A percentile compares a stretch with the other conserved stretches of the same genome.
Conservation (phyloP, 1,140 invertebrate genomes). For the Drosophila suzukii region DNA sequence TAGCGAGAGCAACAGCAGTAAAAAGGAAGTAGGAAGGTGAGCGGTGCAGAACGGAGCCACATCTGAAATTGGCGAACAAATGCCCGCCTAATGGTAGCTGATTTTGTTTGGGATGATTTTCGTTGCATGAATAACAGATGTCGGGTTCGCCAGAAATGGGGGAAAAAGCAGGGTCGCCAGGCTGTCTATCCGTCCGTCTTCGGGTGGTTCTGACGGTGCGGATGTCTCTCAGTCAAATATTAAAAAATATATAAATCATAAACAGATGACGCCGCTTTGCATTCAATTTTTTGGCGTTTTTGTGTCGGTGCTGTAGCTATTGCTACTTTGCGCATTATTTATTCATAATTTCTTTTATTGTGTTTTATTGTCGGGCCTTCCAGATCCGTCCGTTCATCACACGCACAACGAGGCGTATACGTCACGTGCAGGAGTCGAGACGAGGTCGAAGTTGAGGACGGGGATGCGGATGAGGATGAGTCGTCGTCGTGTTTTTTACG, state of each 20-base stretch:
- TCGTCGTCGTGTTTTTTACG: slow-evolving; percentile 66
- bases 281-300: slow-evolving; percentile 44
- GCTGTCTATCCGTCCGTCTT: slow-evolving; percentile 24
- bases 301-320: slow-evolving; percentile 38
- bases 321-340: slow-evolving; percentile 78
- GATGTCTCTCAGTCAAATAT: slow-evolving; percentile 57
- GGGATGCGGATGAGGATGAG: too few species aligned
- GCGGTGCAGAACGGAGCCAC: slow-evolving; percentile 1
- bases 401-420: slow-evolving; percentile 80
- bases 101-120: slow-evolving; percentile 70
- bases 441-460: neutral
- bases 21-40: slow-evolving; percentile 16
- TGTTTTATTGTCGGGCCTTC: slow-evolving; percentile 68
- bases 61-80: slow-evolving; percentile 61
- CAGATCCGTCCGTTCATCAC: slow-evolving; percentile 26
- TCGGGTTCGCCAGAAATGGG: neutral
- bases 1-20: slow-evolving; percentile 31
- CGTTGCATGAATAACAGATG: slow-evolving; percentile 41
- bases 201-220: slow-evolving; percentile 1
- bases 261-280: slow-evolving; percentile 68
- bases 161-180: slow-evolving; percentile 19
- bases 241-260: slow-evolving; percentile 80
- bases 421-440: slow-evolving; percentile 68
- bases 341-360: slow-evolving; percentile 82
- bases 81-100: slow-evolving; percentile 59